Evolutionary conservation across 2,888 invertebrate genomes (phyloP).

Genomic region (Galerucella calmariensis): DNA sequence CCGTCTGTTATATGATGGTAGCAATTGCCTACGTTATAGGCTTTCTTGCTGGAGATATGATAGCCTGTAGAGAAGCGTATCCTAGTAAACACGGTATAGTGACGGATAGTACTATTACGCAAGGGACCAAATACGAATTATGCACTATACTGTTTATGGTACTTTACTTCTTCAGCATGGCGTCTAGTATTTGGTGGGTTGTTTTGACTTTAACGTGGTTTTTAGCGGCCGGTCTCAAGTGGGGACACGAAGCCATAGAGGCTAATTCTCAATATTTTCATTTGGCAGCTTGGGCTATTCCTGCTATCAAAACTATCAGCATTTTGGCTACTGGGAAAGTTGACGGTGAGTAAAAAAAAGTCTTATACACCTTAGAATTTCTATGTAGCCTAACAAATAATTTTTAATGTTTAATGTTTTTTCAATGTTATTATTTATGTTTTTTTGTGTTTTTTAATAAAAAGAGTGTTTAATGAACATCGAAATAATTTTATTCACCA

Average conservation of each 20-base stretch:
- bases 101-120: slow-evolving; percentile 86
- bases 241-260: slow-evolving; percentile 98
- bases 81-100: slow-evolving; percentile 77
- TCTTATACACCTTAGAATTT: too few relatives aligned
- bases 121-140: slow-evolving; percentile 84
- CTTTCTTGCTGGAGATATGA: slow-evolving; percentile 83
- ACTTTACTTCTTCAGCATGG: slow-evolving; percentile 96
- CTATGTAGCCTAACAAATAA: too few relatives aligned
- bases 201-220: slow-evolving; percentile 96
- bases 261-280: slow-evolving; percentile 97
- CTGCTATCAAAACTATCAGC: slow-evolving; percentile 94
- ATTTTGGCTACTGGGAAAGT: slow-evolving; percentile 96
- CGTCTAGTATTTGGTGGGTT: slow-evolving; percentile 98
- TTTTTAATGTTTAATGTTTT: too few relatives aligned
- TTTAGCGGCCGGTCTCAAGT: slow-evolving; percentile 94
- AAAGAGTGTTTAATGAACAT: too few relatives aligned
- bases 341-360: slow-evolving; percentile 75
- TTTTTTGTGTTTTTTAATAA: too few relatives aligned
- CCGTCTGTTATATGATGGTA: slow-evolving; percentile 95
- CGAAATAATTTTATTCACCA: too few relatives aligned
- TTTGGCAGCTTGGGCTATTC: slow-evolving; percentile 97
- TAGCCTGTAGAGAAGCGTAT: slow-evolving; percentile 86
- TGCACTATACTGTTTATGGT: slow-evolving; percentile 97
- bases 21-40: slow-evolving; percentile 92
- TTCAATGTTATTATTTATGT: too few relatives aligned